Base-by-base conservation (phyloP, 2,888 invertebrate genomes). In the Diloba caeruleocephala region DNA sequence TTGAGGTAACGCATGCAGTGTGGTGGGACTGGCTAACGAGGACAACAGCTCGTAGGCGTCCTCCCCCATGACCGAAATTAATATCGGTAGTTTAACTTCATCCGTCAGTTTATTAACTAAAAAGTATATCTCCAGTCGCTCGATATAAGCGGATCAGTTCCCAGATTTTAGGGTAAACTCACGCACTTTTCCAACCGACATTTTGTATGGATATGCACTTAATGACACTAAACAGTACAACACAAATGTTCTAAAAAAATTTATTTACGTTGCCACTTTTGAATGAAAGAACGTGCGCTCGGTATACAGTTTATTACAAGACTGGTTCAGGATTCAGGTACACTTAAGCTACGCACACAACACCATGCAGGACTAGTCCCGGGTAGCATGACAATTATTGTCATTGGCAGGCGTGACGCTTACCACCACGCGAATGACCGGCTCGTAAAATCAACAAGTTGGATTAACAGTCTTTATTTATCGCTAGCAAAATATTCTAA, bases 31-130 rank as follows among this genome's bases (percentile, higher is more conserved):
- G 2, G 46, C 39, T n/a, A 48, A 33, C 2, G 31, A 33, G 1
- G 32, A 32, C 7, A 48, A 19, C 3, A 48, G 13, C 12, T 49
- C 48, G 5, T 41, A 41, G 1, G 48, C 28, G 3, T 41, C 34
- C 1, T 41, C 41, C 1, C 39, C 48, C 15, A 46, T 46, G 3
- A 38, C 1, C 21, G 38, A n/a, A 17, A 46, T 38, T 25, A 44
- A 28, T 9, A 36, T 44, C 6, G 44, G 28, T n/a, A 44, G n/a
- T 13, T 44, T 44, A 0, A 44, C 2, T 2, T 44, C 36, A 2
- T 44, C 36, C 17, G 15, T 8, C 3, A 28, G 6, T 13, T 19
- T 28, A 19, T 44, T 12, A 13, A 3, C 28, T 13, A 29, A 12
- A 29, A 29, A 29, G 13, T 29, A 29, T 13, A 29, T 29, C 9